Base-by-base conservation (phyloP, 2,113 vertebrate genomes). In the Aldabrachelys gigantea region DNA sequence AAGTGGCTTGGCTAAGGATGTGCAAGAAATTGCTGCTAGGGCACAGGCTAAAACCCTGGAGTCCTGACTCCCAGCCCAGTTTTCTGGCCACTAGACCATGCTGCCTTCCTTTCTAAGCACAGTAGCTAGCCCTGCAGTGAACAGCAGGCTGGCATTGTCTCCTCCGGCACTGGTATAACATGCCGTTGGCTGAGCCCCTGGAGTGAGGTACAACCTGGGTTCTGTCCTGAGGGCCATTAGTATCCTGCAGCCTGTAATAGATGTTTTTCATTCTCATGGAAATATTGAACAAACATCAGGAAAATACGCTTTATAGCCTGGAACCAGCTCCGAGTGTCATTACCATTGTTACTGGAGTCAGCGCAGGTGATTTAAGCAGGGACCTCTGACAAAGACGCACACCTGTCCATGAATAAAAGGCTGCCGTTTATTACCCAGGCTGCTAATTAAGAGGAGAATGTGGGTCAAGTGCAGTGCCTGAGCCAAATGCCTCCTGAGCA, bases 221-320 rank as follows among this genome's bases (percentile, higher is more conserved):
- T 59, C 88, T 72, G 94, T 96, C 97, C 95, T 89, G 85, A 94
- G 91, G 96, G 92, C 90, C 94, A 93, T 98, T 96, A 91, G 96
- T 92, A 96, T 96, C 94, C 94, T 93, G 93, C 91, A 96, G 89
- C 91, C 90, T 92, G 80, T 98, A 97, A 98, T 98, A 97, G 97
- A 97, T 98, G 97, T 94, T 98, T 97, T 97, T 97, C 98, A 97
- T 97, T 98, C 97, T 98, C 95, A 82, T 97, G 97, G 97, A 98
- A 98, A 97, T 98, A 98, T 98, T 97, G 98, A 98, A 89, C 94
- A 98, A 98, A 98, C 97, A 98, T 98, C 98, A 97, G 96, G 95
- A 97, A 98, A 98, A 97, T 97, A 97, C 98, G 95, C 98, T 98
- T 98, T 98, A 98, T 94, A 97, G 97, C 87, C 94, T 80, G 65